Conservation (phyloP, 2,888 invertebrate genomes). For the Scaptomyza polygonia region DNA sequence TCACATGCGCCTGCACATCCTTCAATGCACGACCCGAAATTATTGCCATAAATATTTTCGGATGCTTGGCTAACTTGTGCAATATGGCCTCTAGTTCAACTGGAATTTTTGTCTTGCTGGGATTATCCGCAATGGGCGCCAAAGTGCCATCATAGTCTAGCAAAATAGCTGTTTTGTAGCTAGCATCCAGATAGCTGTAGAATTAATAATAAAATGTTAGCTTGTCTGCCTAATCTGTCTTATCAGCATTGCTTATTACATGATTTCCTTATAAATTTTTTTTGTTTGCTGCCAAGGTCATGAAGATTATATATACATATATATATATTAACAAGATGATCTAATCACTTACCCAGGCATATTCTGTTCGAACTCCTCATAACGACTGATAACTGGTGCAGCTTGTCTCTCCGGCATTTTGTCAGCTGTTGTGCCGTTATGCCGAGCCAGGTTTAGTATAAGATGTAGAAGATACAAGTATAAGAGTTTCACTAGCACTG, state of each 20-base stretch:
- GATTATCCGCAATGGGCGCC: conserved; percentile 89
- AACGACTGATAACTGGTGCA: conserved; percentile 73
- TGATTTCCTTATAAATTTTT: conserved; percentile 69
- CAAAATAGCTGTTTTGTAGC: conserved; percentile 88
- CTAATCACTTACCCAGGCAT: conserved; percentile 78
- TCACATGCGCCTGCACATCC: conserved; percentile 89
- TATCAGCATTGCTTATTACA: conserved; percentile 53
- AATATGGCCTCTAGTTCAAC: conserved; percentile 88
- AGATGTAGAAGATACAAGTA: conserved; percentile 5
- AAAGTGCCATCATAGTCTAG: conserved; percentile 91
- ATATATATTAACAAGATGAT: not conserved
- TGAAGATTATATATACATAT: conserved; percentile 5
- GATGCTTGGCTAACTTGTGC: conserved; percentile 87
- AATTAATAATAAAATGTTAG: not conserved
- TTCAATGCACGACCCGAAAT: conserved; percentile 89
- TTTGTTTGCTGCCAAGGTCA: conserved; percentile 64
- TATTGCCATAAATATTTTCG: conserved; percentile 89
- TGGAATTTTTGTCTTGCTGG: conserved; percentile 88
- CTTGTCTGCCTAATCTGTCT: conserved; percentile 15
- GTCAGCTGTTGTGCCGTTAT: conserved; percentile 19
- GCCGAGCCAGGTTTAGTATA: conserved; percentile 11
- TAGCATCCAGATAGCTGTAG: conserved; percentile 85
- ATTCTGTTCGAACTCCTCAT: conserved; percentile 79
- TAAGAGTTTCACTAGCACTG: conserved; percentile 13
- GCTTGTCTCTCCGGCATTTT: conserved; percentile 77